These are phyloP conservation scores for Bedellia somnulentella DNA, from an alignment of 2,888 invertebrate species.

Conservation along the genomic window DNA sequence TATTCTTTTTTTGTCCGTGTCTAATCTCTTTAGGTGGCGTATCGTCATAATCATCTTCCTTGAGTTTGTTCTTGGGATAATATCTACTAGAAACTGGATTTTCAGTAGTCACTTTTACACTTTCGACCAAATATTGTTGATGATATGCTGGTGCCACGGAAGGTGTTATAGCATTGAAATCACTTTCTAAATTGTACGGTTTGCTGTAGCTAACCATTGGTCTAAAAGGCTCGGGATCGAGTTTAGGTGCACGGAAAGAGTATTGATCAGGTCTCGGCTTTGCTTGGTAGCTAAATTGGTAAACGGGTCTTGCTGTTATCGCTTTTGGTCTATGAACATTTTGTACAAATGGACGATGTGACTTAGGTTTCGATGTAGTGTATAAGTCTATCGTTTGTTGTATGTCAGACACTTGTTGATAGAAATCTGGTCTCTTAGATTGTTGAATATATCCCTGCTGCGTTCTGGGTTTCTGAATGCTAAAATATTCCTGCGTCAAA, in stretches of 20 bases:
- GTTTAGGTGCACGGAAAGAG: slow-evolving; percentile 49
- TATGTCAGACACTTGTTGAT: slow-evolving; percentile 66
- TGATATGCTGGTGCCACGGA: slow-evolving; percentile 35
- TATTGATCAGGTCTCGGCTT: slow-evolving; percentile 47
- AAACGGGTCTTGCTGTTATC: slow-evolving; percentile 62
- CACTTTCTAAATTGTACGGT: slow-evolving; percentile 44
- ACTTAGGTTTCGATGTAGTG: slow-evolving; percentile 58
- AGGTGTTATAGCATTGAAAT: slow-evolving; percentile 42
- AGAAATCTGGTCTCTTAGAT: slow-evolving; percentile 56
- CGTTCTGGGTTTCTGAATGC: slow-evolving; percentile 44
- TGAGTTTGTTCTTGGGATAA: slow-evolving; percentile 47
- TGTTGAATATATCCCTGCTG: slow-evolving; percentile 36
- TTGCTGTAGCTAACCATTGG: slow-evolving; percentile 65
- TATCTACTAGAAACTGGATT: slow-evolving; percentile 51
- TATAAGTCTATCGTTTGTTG: slow-evolving; percentile 68
- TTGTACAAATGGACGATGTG: slow-evolving; percentile 35
- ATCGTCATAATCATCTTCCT: slow-evolving; percentile 49
- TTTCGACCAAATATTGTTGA: slow-evolving; percentile 47
- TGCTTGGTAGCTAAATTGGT: slow-evolving; percentile 74
- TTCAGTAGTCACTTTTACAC: slow-evolving; percentile 49
- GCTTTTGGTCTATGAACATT: slow-evolving; percentile 46
- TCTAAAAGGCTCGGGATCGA: slow-evolving; percentile 64
- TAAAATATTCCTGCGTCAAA: slow-evolving; percentile 55
- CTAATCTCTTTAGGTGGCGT: slow-evolving; percentile 25
- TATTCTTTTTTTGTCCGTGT: slow-evolving; percentile 21